A percentile compares a stretch with the other conserved stretches of the same genome.
Conservation (phyloP, 2,888 invertebrate species). For the Pelosia muscerda region DNA sequence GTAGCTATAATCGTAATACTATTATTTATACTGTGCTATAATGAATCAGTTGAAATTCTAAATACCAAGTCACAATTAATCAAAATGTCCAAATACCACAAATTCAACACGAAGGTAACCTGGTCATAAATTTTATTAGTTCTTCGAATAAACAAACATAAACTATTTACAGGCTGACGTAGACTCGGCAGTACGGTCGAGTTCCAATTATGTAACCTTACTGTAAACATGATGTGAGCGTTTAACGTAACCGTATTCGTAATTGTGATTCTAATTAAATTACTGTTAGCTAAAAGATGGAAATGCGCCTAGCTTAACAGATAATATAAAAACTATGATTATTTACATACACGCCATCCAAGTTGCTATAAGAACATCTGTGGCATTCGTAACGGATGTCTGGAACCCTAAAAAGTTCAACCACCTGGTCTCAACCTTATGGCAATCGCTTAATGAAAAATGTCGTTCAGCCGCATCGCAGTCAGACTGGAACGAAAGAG, state of each 20-base stretch:
- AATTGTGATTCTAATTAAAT: constrained; percentile 20
- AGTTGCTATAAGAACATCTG: no score
- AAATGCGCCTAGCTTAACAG: no score
- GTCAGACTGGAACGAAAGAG: no score
- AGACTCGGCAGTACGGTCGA: constrained; percentile 37
- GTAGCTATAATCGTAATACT: no score
- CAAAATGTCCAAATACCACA: constrained; percentile 3
- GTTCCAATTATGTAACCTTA: constrained; percentile 44
- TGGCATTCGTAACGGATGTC: no score
- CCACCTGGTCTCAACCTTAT: no score
- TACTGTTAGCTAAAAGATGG: neutral
- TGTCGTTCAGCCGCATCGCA: no score
- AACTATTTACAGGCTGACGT: constrained; percentile 34
- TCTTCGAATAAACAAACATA: constrained; percentile 9
- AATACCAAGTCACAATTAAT: constrained; percentile 7
- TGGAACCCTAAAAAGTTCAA: no score
- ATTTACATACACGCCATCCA: no score
- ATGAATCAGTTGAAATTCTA: neutral
- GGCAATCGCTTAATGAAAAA: no score
- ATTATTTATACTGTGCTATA: no score
- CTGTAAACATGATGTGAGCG: constrained; percentile 36
- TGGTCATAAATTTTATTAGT: constrained; percentile 10
- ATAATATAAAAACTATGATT: no score
- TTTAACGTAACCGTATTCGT: constrained; percentile 33
- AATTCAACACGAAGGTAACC: neutral